phyloP scores from a whole-genome alignment of 1,140 invertebrate genomes.

The Theocolax elegans region DNA sequence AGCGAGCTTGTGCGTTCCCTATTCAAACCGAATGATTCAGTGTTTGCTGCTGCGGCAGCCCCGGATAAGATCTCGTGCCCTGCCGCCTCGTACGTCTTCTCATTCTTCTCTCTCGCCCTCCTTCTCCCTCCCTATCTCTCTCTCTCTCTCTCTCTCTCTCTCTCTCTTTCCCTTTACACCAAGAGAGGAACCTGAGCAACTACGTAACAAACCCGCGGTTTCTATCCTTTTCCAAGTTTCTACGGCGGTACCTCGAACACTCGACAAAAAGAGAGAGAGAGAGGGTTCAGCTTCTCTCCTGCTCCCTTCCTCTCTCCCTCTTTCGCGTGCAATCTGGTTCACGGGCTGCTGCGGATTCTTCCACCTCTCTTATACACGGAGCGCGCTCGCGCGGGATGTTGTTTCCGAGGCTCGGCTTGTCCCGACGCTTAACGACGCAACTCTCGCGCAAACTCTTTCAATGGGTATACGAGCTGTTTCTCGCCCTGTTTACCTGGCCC shows the following conservation, averaged over 20 bases:
- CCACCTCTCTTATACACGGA: background rate
- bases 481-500: constrained; percentile 15
- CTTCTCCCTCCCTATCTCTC: background rate
- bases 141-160: no score
- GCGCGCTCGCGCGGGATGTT: background rate
- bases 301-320: no score
- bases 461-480: no score
- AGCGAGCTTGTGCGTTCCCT: constrained; percentile 48
- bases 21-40: constrained; percentile 68
- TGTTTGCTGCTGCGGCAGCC: constrained; percentile 56
- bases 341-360: background rate
- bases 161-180: background rate
- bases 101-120: no score
- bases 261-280: background rate
- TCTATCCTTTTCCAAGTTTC: constrained; percentile 13
- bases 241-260: background rate
- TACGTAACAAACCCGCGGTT: constrained; percentile 49
- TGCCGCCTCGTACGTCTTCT: constrained; percentile 63
- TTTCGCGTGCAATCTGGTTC: constrained; percentile 7
- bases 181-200: no score
- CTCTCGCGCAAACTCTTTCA: no score
- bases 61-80: constrained; percentile 63
- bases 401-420: background rate
- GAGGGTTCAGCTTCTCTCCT: background rate
- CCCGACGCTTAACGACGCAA: background rate